Base-by-base conservation (phyloP, 2,113 vertebrate genomes). In the Morone saxatilis region DNA sequence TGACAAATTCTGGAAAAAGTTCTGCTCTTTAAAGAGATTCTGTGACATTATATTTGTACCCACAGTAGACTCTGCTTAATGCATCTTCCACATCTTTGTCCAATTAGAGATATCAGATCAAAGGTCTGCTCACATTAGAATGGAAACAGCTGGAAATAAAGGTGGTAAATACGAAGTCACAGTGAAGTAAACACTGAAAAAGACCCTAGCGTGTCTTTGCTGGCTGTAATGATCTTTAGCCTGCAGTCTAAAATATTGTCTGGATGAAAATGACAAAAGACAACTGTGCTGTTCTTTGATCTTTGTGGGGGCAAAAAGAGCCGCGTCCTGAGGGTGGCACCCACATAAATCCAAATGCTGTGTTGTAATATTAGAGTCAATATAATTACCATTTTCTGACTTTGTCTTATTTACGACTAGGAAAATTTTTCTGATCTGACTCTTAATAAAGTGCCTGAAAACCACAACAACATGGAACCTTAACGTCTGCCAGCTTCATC, bases 61-160 rank as follows among this genome's bases (percentile, higher is more conserved):
- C 68, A 48, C 20, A 61, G 40, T 14, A 50, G 56, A 50, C 62
- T 41, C 20, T 9, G 53, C 22, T 43, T 48, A 48, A 67, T 45
- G 61, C 19, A 25, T 71, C 38, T 51, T 48, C 38, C 1, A n/a
- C 82, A 81, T 76, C 20, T 69, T 88, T 56, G 8, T 77, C 60
- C 78, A 70, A 40, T 85, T 43, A 75, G 14, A 59, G 38, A 80
- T 13, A 61, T 61, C 73, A 41, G 31, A 76, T 88, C 45, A 88
- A 75, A 85, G 77, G 50, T 78, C 68, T 17, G 20, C 43, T 53
- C 56, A 6, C 73, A 48, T 72, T 19, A 38, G 62, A 60, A 54
- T 38, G 69, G 56, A 70, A 84, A 53, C 78, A 81, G 82, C 75
- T 85, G 86, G 20, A 67, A 13, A 22, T 71, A 36, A 81, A 85